Evolutionary conservation across 2,797 vertebrate genomes (phyloP), one percentile per base, ranked within the genome.

Genomic region (Alcedo quadribrachys): DNA sequence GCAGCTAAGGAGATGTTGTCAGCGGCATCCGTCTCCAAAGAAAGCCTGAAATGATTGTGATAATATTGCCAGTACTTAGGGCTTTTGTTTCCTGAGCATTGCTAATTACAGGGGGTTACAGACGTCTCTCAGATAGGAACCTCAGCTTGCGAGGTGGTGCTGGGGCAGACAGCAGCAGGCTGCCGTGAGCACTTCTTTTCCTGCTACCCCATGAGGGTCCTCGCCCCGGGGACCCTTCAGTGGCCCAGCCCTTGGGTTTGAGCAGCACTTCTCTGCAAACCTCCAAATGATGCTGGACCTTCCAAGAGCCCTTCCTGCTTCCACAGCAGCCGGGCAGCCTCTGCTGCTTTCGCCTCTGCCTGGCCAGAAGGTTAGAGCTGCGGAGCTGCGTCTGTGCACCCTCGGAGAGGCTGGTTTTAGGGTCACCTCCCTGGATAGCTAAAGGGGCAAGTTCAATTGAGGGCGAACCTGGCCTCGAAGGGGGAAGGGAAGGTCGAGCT

Each of bases 1-100:
- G 93, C 82, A 73, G 93, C 66, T 69, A 21, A 12, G 79, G 73
- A 94, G 92, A 94, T 93, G 91, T 81, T 94, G 93, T 94, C 93
- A 66, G 91, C 3, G 0, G 69, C 48, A 42, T 80, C 48, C 12
- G 0, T 83, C 89, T 69, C 74, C 85, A 79, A 81, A 87, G 92
- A 85, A 75, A 89, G 70, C 30, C 77, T 53, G 85, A 71, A 89
- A 85, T 11, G 40, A n/a, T 32, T 66, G 69, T 46, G 82, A 54
- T 50, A 89, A 90, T 46, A 7, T 33, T 30, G 30, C 74, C 81
- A 40, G 81, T 63, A 60, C 32, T 45, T 27, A 1, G 8, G 87
- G 32, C 13, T 68, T 92, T 61, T 74, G 4, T 81, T 84, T 88
- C 46, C 58, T 35, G n/a, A 78, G 67, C 73, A 10, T 28, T 81